Conservation (phyloP, 2,888 invertebrate species). For the Omphaloscelis lunosa region DNA sequence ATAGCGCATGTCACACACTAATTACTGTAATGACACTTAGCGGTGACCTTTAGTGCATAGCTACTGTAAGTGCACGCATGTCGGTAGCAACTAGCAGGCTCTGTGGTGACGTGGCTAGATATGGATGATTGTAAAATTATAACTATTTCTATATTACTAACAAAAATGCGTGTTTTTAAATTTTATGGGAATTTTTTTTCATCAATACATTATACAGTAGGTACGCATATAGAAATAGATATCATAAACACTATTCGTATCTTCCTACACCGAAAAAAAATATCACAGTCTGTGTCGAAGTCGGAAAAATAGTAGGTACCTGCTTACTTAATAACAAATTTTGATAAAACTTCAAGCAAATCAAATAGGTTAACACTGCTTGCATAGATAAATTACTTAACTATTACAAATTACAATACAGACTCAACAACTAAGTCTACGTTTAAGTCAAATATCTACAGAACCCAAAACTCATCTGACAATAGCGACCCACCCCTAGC, state of each 20-base stretch:
- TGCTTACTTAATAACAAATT: too few species aligned
- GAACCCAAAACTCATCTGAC: neutral
- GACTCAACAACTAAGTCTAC: neutral
- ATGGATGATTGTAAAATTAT: neutral
- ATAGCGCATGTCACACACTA: slow-evolving; percentile 22
- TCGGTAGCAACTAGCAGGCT: slow-evolving; percentile 5
- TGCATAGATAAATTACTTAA: neutral
- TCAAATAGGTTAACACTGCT: neutral
- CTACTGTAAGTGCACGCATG: slow-evolving; percentile 35
- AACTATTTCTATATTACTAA: slow-evolving; percentile 3
- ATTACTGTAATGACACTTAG: slow-evolving; percentile 39
- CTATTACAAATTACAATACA: neutral
- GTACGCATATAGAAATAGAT: too few species aligned
- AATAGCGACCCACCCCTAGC: slow-evolving; percentile 22
- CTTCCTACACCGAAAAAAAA: too few species aligned
- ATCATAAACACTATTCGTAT: too few species aligned
- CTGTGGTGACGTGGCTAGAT: neutral
- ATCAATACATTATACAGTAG: too few species aligned
- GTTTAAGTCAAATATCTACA: neutral
- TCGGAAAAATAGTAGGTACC: neutral
- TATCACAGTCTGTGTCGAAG: neutral
- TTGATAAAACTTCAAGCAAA: neutral
- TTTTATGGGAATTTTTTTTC: too few species aligned
- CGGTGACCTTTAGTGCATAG: slow-evolving; percentile 40
- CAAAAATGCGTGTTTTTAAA: neutral